Base-by-base conservation (phyloP, 2,888 invertebrate species). In the Chorisops tibialis region DNA sequence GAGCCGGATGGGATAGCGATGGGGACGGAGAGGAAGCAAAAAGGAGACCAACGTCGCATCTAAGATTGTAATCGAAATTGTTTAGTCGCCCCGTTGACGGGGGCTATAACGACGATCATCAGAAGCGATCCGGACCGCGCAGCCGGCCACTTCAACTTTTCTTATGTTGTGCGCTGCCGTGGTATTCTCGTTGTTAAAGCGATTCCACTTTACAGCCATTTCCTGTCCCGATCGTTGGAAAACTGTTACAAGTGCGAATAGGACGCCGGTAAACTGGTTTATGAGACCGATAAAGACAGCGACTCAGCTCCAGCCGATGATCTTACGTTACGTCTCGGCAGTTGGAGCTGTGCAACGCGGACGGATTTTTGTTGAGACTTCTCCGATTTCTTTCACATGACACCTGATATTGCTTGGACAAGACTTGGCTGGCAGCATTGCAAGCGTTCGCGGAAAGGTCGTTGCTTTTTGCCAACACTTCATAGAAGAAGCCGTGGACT, bases 371-470 rank as follows among this genome's bases (percentile, higher is more conserved):
- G 22, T 54, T 24, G 41, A 41, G 41, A 24, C 54, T 54, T 54
- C 43, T 54, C 54, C 54, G 43, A 43, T 54, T 54, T 54, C 54
- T 43, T 39, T 30, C n/a, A n/a, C n/a, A n/a, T 43, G 54, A 54
- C 54, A 54, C 54, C 54, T 54, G 54, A 54, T 54, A 54, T 43
- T 22, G 54, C 43, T 54, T 6, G 54, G 21, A 6, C 3, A 41
- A 43, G 7, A 39, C 18, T 38, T 24, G 14, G 24, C 54, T 9
- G 24, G 54, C 54, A 21, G 18, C 11, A 22, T 22, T 43, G 14
- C 16, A 14, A 54, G 6, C 41, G 24, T 54, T 54, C 22, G 18
- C 24, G 54, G 16, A 54, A 54, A 54, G 54, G 54, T 54, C 54
- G 54, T 54, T 54, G 54, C 39, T 54, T 24, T 54, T 48, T 22